Base-by-base conservation (phyloP, 2,113 vertebrate species). In the Boulengeromyrus knoepffleri region DNA sequence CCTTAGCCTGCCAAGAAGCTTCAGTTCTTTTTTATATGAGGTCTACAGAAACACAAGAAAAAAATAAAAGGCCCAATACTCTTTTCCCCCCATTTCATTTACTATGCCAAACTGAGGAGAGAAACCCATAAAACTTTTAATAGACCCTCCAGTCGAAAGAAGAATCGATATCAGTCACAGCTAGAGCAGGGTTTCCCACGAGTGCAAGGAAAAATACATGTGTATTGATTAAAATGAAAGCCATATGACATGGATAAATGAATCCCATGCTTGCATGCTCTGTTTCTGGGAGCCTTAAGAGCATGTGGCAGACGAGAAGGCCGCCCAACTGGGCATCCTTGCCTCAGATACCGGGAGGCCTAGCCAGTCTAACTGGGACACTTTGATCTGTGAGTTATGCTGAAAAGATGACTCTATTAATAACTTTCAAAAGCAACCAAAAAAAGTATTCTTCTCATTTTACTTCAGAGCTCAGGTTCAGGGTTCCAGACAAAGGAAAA, bases 211-310 rank as follows among this genome's bases (percentile, higher is more conserved):
- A 53, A 53, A 52, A 53, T 36, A 52, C 85, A 87, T 87, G 46
- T 87, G 85, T 87, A 53, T 36, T 87, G 85, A 87, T 87, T 87
- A 87, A 52, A 87, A 87, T 87, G 85, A 36, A 53, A 87, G 50
- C 85, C 85, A 53, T 50, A n/a, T 86, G 84, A 86, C 85, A 87
- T 52, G n/a, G 27, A 87, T 47, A 87, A 87, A 87, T 53, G 50
- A 87, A 87, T 87, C 85, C 85, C 50, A 53, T 53, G 47, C 50
- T 56, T 87, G 21, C 85, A 53, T 49, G 15, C 83, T 45, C 83
- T 85, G 45, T 85, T n/a, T 85, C 24, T 47, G 8, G 21, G 10
- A 46, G 45, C 45, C 21, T 85, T 85, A 45, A 87, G 10, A 53
- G 50, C 85, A 87, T 52, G 50, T 52, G 85, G 85, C 42, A n/a